Evolutionary conservation across 2,797 vertebrate genomes (phyloP).

Genomic region (Schizopygopsis pylzovi): DNA sequence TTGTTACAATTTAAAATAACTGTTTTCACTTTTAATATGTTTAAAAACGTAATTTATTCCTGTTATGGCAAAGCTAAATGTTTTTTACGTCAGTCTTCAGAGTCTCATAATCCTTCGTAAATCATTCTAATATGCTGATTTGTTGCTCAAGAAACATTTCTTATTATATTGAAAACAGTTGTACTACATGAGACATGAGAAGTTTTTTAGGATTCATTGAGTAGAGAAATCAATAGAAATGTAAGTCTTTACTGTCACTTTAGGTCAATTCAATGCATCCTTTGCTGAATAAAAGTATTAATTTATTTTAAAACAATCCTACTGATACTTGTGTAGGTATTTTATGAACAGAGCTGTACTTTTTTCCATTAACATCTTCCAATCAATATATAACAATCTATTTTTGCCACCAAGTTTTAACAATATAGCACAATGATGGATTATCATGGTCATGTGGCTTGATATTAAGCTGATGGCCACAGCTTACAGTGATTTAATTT

Average conservation of each 20-base stretch:
- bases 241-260: background rate
- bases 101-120: background rate
- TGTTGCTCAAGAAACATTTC: background rate
- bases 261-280: background rate
- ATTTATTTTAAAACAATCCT: background rate
- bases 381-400: conserved; percentile 1
- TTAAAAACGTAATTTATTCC: background rate
- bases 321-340: background rate
- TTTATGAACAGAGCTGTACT: background rate
- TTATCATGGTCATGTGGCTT: conserved; percentile 16
- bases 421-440: conserved; percentile 21
- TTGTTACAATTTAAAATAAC: background rate
- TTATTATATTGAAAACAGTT: background rate
- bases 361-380: background rate
- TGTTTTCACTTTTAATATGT: background rate
- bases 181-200: no score
- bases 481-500: conserved; percentile 37
- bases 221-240: background rate
- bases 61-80: background rate
- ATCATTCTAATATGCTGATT: background rate
- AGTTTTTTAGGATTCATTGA: background rate
- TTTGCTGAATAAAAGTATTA: conserved; percentile 2
- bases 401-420: background rate
- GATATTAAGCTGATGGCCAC: conserved; percentile 25
- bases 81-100: background rate